Percentiles rank a stretch among this genome's conserved stretches.
These are phyloP conservation scores for Trichoplax adhaerens DNA, from an alignment of 37 sponge, comb jelly and placozoan species.

Conservation along the genomic window DNA sequence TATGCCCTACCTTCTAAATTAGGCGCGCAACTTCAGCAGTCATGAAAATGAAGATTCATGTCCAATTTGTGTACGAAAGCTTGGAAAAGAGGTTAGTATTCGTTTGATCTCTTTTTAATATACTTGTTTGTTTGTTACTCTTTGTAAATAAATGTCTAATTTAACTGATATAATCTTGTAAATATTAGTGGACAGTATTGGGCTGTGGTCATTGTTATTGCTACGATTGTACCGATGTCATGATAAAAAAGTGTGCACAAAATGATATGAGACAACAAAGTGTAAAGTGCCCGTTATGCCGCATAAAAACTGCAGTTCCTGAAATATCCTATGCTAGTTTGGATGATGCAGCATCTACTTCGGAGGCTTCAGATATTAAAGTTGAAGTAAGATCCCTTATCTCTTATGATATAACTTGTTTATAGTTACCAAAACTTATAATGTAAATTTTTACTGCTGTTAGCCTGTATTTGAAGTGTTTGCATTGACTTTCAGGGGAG, in stretches of 20 bases:
- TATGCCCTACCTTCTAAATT: too few relatives aligned
- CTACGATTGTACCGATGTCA: constrained; percentile 21
- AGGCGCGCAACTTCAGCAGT: too few relatives aligned
- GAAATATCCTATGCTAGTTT: constrained; percentile 24
- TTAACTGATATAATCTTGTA: too few relatives aligned
- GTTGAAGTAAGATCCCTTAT: too few relatives aligned
- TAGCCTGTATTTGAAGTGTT: background rate
- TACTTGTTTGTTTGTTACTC: constrained; percentile 2
- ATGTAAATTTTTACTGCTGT: too few relatives aligned
- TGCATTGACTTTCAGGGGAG: constrained; percentile 22
- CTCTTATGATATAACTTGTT: too few relatives aligned
- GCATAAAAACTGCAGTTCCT: constrained; percentile 5
- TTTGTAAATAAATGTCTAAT: constrained; percentile 1
- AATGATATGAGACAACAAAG: background rate
- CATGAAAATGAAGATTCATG: constrained; percentile 22
- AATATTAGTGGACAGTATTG: constrained; percentile 44
- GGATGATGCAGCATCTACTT: background rate
- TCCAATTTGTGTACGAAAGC: constrained; percentile 34
- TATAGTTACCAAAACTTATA: too few relatives aligned
- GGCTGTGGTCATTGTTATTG: constrained; percentile 64
- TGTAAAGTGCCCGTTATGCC: constrained; percentile 42
- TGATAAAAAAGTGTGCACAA: constrained; percentile 4
- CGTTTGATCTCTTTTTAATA: background rate
- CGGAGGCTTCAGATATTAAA: background rate
- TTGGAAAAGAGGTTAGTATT: constrained; percentile 29